These are phyloP conservation scores for Globodera rostochiensis DNA, from an alignment of 1,140 invertebrate genomes.

Conservation along the genomic window DNA sequence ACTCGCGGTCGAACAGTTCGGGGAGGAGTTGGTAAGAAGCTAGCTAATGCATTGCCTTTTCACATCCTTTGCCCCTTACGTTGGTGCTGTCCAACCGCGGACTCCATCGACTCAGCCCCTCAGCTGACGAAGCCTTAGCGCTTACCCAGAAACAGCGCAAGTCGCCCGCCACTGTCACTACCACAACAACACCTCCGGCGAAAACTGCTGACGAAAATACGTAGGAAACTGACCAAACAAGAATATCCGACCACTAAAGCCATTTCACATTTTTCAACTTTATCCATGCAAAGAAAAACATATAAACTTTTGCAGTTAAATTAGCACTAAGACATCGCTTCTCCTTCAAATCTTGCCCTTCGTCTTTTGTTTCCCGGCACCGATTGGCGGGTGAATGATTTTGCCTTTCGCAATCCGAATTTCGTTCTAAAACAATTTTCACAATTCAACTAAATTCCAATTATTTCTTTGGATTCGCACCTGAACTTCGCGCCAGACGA, in stretches of 20 bases:
- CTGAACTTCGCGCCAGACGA: conserved; percentile 59
- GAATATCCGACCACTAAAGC: too few species aligned
- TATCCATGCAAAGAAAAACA: too few species aligned
- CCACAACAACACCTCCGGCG: not conserved
- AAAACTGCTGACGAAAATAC: not conserved
- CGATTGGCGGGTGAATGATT: conserved; percentile 58
- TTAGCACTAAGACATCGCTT: not conserved
- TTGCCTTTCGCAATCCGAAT: conserved; percentile 59
- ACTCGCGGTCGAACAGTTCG: conserved; percentile 45
- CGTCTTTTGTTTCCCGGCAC: conserved; percentile 57
- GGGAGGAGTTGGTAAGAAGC: conserved; percentile 20
- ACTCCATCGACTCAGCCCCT: not conserved
- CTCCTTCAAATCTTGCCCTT: conserved; percentile 34
- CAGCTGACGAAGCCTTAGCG: not conserved
- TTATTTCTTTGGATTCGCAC: conserved; percentile 23
- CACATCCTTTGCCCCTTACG: conserved; percentile 15
- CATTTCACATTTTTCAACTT: too few species aligned
- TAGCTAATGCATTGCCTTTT: conserved; percentile 21
- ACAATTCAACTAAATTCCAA: too few species aligned
- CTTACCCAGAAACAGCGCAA: not conserved
- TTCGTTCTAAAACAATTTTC: conserved; percentile 47
- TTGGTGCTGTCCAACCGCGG: conserved; percentile 27
- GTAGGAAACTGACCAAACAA: too few species aligned
- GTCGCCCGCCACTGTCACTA: not conserved
- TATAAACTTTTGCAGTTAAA: too few species aligned